Base-by-base conservation (phyloP, 1,140 invertebrate genomes). In the Dendroctonus ponderosae region DNA sequence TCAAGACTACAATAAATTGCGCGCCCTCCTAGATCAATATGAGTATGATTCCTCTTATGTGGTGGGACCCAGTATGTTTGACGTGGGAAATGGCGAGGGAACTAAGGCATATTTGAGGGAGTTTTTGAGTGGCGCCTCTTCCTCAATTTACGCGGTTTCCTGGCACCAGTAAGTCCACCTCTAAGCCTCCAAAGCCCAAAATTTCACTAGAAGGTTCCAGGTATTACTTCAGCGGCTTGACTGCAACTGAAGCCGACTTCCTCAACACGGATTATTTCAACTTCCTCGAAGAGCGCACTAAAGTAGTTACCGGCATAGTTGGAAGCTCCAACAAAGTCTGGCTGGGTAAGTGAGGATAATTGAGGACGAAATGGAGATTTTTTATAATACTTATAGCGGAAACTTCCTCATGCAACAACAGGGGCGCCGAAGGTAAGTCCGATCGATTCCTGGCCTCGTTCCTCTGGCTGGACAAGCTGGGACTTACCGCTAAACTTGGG, bases 401-500 rank as follows among this genome's bases (percentile, higher is more conserved):
- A 80, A 91, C 89, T 4, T 85, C 88, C 61, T 86, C 87, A 58
- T 86, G 89, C 3, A 91, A 84, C 78, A 88, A 89, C 37, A 87
- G 89, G 39, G 91, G 91, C 39, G 87, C 89, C 7, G 82, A 83
- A 6, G 82, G 82, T 0, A 74, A 91, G 0, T 91, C 90, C 0
- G 83, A 92, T 73, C 80, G 83, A 77, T 92, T 85, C 78, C 85
- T 89, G 4, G 85, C 84, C 5, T 86, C 85, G 56, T 90, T 91
- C 72, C 73, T 90, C 7, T 92, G 90, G 89, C 72, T 91, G 42
- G 90, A 92, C 72, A 92, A 91, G 75, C 79, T 92, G n/a, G 91
- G 90, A 12, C 75, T 87, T 48, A 81, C 85, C 50, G 89, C 91
- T 2, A 78, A 76, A 66, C 73, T 83, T 38, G 89, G 88, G 7